A percentile compares a stretch with the other conserved stretches of the same genome.
These are phyloP conservation scores for Drosophila cognata DNA, from an alignment of 2,888 invertebrate genomes.

Conservation along the genomic window DNA sequence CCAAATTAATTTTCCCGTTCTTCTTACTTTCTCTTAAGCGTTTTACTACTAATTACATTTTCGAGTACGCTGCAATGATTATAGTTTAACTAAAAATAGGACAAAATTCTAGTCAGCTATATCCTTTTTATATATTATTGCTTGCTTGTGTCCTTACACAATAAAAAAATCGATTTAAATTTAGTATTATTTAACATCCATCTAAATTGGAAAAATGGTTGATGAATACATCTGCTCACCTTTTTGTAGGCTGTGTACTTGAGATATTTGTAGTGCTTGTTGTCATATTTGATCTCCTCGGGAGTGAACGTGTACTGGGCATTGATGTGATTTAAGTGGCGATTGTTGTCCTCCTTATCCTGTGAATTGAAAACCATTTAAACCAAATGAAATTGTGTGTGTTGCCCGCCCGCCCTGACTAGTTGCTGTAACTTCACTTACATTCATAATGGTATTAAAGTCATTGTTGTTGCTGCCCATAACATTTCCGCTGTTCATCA, in stretches of 20 bases:
- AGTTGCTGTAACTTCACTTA: constrained; percentile 59
- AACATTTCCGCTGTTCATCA: constrained; percentile 75
- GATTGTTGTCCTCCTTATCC: constrained; percentile 85
- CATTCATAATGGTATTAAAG: constrained; percentile 84
- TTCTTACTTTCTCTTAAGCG: neutral
- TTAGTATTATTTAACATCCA: neutral
- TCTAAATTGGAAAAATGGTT: neutral
- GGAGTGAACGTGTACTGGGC: constrained; percentile 89
- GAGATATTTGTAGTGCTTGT: constrained; percentile 92
- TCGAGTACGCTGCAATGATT: neutral
- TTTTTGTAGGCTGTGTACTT: constrained; percentile 90
- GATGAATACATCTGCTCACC: constrained; percentile 81
- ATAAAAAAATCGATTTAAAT: neutral
- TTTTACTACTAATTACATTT: neutral
- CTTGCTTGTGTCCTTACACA: neutral
- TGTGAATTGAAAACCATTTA: constrained; percentile 32
- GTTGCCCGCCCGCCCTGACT: neutral
- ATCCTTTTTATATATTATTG: no score
- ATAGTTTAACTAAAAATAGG: neutral
- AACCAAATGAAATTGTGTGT: constrained; percentile 8
- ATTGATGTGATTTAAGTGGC: constrained; percentile 85
- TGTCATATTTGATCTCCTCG: constrained; percentile 91
- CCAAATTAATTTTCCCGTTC: neutral
- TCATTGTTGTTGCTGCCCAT: constrained; percentile 81
- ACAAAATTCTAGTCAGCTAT: neutral